Evolutionary conservation across 2,888 invertebrate species (phyloP).

Genomic region (Pegoplata infirma): DNA sequence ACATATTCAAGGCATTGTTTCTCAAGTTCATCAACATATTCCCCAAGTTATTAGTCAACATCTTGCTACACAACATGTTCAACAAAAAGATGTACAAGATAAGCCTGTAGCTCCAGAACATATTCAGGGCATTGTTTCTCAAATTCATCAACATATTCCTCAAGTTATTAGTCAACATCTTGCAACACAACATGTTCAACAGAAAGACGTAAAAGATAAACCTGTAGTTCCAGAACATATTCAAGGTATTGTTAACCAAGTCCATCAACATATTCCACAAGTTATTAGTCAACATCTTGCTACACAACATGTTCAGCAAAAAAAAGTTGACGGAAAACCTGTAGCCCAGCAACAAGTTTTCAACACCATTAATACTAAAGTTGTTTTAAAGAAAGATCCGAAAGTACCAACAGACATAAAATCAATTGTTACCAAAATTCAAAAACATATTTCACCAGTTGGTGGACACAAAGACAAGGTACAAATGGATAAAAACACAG

Average conservation of each 20-base stretch:
- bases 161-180: conserved; percentile 53
- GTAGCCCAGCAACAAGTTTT: not conserved
- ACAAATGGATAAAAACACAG: not conserved
- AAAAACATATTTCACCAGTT: not conserved
- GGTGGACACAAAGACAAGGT: too few species aligned
- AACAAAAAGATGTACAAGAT: not conserved
- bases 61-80: not conserved
- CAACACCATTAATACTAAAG: not conserved
- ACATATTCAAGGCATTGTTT: conserved; percentile 57
- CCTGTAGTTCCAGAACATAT: not conserved
- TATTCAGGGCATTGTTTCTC: conserved; percentile 52
- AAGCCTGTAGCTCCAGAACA: not conserved
- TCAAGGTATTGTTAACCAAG: conserved; percentile 13
- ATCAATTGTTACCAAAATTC: not conserved
- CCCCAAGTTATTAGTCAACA: conserved; percentile 25
- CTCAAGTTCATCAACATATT: conserved; percentile 55
- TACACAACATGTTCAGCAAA: not conserved
- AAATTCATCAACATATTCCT: conserved; percentile 59
- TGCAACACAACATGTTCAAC: not conserved
- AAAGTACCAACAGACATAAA: not conserved
- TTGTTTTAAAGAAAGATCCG: not conserved
- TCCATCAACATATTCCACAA: conserved; percentile 54
- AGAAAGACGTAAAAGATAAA: not conserved
- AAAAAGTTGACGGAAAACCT: not conserved
- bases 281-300: not conserved